Evolutionary conservation across 2,797 vertebrate species (phyloP).

Genomic region (Danionella dracula): DNA sequence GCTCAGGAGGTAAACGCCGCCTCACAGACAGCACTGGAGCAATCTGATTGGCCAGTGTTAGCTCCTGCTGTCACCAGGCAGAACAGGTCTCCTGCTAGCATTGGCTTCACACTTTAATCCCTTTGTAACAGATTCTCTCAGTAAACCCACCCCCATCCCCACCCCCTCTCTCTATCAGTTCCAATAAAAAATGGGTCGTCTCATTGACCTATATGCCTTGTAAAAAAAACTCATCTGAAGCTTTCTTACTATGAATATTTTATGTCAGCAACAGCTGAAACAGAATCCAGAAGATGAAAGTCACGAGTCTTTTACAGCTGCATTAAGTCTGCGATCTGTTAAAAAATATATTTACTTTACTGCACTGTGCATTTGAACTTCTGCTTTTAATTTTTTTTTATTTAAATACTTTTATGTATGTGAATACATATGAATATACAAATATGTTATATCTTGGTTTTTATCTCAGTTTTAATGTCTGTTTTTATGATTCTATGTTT

Average conservation of each 20-base stretch:
- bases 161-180: conserved; percentile 42
- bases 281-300: conserved; percentile 13
- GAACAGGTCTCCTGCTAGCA: conserved; percentile 67
- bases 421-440: no score
- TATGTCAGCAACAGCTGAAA: conserved; percentile 58
- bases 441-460: no score
- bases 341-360: no score
- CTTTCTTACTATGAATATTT: conserved; percentile 65
- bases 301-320: no score
- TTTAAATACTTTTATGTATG: no score
- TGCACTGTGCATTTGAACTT: no score
- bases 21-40: conserved; percentile 57
- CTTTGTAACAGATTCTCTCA: conserved; percentile 56
- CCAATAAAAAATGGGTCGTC: conserved; percentile 66
- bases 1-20: conserved; percentile 56
- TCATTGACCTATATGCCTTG: conserved; percentile 67
- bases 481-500: no score
- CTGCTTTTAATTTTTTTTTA: no score
- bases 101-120: conserved; percentile 64
- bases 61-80: conserved; percentile 79
- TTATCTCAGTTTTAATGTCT: no score
- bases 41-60: conserved; percentile 65
- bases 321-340: no score
- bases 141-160: conserved; percentile 44
- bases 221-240: conserved; percentile 63